phyloP scores from a whole-genome alignment of 2,888 invertebrate genomes.

The Silvanus unidentatus region DNA sequence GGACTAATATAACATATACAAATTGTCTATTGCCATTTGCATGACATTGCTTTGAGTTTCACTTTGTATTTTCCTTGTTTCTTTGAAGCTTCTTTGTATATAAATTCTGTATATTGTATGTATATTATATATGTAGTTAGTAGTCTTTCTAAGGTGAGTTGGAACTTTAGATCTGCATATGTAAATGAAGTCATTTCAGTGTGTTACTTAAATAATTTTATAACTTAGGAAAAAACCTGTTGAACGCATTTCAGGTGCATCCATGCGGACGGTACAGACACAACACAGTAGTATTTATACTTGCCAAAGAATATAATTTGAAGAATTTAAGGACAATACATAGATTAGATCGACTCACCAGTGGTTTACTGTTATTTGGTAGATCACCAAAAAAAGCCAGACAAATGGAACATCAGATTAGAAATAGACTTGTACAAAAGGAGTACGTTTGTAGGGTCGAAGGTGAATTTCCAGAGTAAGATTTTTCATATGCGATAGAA shows the following conservation, averaged over 20 bases:
- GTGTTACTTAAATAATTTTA: too few species aligned
- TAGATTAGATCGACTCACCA: slow-evolving; percentile 93
- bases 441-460: slow-evolving; percentile 94
- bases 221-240: too few species aligned
- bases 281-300: slow-evolving; percentile 93
- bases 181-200: too few species aligned
- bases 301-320: slow-evolving; percentile 92
- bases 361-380: slow-evolving; percentile 85
- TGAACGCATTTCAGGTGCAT: slow-evolving; percentile 65
- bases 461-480: slow-evolving; percentile 88
- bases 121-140: too few species aligned
- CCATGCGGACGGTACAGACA: slow-evolving; percentile 97
- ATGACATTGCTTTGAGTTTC: slow-evolving; percentile 18
- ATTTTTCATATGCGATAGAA: slow-evolving; percentile 24
- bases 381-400: slow-evolving; percentile 89
- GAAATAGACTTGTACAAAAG: slow-evolving; percentile 86
- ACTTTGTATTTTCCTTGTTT: slow-evolving; percentile 12
- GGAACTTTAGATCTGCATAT: too few species aligned
- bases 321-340: slow-evolving; percentile 92
- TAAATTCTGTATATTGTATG: too few species aligned
- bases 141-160: too few species aligned
- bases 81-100: slow-evolving; percentile 20
- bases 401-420: slow-evolving; percentile 92
- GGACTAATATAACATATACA: neutral
- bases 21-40: slow-evolving; percentile 15